Conservation (phyloP, 2,888 invertebrate species). For the Aphidius colemani region DNA sequence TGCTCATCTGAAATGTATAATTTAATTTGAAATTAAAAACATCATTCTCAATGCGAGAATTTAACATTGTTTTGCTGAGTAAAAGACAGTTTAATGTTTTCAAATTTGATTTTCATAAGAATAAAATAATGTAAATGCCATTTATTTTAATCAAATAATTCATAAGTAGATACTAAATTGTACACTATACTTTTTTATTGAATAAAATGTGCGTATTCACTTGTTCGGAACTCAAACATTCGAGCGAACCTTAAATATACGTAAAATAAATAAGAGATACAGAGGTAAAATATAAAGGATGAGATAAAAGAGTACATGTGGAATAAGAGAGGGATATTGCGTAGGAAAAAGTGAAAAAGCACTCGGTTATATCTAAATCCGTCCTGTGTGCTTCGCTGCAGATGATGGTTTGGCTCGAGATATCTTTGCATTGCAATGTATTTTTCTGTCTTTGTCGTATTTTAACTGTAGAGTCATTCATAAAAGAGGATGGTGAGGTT, state of each 20-base stretch:
- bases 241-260: slow-evolving; percentile 26
- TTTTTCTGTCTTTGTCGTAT: slow-evolving; percentile 20
- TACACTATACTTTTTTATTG: too few relatives aligned
- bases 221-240: slow-evolving; percentile 27
- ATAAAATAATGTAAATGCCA: too few relatives aligned
- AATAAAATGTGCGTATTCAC: too few relatives aligned
- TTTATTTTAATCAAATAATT: too few relatives aligned
- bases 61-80: too few relatives aligned
- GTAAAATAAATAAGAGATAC: neutral
- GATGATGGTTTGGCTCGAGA: slow-evolving; percentile 43
- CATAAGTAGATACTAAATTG: slow-evolving; percentile 23
- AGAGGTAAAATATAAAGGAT: neutral
- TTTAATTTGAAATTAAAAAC: too few relatives aligned
- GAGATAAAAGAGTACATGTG: neutral
- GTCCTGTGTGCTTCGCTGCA: slow-evolving; percentile 44
- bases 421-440: slow-evolving; percentile 37
- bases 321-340: slow-evolving; percentile 4
- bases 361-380: slow-evolving; percentile 50
- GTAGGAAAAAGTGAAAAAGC: slow-evolving; percentile 1
- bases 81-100: too few relatives aligned
- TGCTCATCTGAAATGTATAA: too few relatives aligned
- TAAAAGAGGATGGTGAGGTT: slow-evolving; percentile 41
- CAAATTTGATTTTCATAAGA: too few relatives aligned
- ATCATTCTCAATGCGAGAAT: too few relatives aligned
- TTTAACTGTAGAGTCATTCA: slow-evolving; percentile 53